Base-by-base conservation (phyloP, 1,140 invertebrate species). In the Chelonus insularis region DNA sequence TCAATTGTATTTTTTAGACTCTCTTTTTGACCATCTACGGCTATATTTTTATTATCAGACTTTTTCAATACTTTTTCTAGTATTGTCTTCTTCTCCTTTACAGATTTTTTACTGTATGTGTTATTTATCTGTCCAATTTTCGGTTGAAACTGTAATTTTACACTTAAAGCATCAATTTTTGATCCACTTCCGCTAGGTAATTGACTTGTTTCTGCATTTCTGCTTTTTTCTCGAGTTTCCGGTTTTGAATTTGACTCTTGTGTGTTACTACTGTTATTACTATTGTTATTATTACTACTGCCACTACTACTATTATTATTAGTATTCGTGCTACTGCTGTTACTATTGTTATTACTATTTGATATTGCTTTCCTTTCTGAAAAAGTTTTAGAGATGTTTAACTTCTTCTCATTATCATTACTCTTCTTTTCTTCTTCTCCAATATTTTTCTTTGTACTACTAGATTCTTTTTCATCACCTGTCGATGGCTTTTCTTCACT, bases 111-210 rank as follows among this genome's bases (percentile, higher is more conserved):
- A 0, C 71, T 72, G 9, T 79, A 78, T 1, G 75, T 74, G 18
- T 77, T 80, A 36, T 76, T 79, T 1, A 78, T 68, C 59, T 72
- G 74, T 5, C 77, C 77, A 16, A 75, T 67, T 69, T 80, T 82
- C 2, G 79, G 79, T 39, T 81, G 80, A 69, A 79, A 80, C 7
- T 78, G 77, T 4, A 81, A 61, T 43, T 80, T 82, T 6, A 69
- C 75, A 56, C 78, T 82, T 2, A 82, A 48, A 2, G 79, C 79
- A 43, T 81, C 78, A 4, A 81, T 80, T 57, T 82, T 82, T 1
- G 79, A 79, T 3, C 79, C 79, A 2, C 41, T 51, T 36, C 9
- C 70, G 54, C 65, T 68, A 1, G 47, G 51, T 8, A 56, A 21
- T 51, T 63, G 65, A 7, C 51, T 50, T 5, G 14, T 43, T 63